These are phyloP conservation scores for Polymixis lichenea DNA, from an alignment of 2,888 invertebrate species.

Conservation along the genomic window DNA sequence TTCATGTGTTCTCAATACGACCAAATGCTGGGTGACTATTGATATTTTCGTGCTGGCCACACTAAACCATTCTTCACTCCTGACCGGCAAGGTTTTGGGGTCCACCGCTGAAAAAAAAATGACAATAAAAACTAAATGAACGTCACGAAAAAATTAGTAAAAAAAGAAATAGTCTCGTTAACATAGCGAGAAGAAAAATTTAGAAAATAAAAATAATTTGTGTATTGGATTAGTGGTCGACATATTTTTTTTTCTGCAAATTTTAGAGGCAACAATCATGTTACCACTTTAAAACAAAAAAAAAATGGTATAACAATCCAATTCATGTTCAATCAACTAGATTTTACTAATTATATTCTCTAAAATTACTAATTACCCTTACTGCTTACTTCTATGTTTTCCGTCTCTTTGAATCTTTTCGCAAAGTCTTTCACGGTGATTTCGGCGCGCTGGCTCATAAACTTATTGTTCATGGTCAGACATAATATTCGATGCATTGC, in stretches of 20 bases:
- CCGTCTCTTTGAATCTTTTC: constrained; percentile 71
- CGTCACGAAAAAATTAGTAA: not conserved
- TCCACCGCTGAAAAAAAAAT: constrained; percentile 67
- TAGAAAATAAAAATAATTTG: constrained; percentile 42
- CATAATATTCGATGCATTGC: constrained; percentile 86
- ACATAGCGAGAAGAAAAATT: constrained; percentile 26
- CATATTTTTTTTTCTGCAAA: not conserved
- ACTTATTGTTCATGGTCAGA: constrained; percentile 83
- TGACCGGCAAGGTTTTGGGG: constrained; percentile 73
- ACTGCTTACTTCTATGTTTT: constrained; percentile 82
- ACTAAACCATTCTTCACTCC: constrained; percentile 90
- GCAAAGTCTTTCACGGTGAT: constrained; percentile 77
- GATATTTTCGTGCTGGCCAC: constrained; percentile 91
- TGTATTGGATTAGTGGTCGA: not conserved
- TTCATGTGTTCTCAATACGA: constrained; percentile 90
- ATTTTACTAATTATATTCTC: constrained; percentile 70
- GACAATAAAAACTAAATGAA: not conserved
- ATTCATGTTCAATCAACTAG: constrained; percentile 46
- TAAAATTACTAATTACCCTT: constrained; percentile 85
- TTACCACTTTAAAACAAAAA: constrained; percentile 14
- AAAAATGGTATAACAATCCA: constrained; percentile 35
- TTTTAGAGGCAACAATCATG: not conserved
- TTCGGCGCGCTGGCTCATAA: constrained; percentile 66
- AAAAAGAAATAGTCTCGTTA: not conserved
- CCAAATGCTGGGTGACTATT: constrained; percentile 86